These are phyloP conservation scores for Neocrepidodera transversa DNA, from an alignment of 2,888 invertebrate species.

Conservation along the genomic window DNA sequence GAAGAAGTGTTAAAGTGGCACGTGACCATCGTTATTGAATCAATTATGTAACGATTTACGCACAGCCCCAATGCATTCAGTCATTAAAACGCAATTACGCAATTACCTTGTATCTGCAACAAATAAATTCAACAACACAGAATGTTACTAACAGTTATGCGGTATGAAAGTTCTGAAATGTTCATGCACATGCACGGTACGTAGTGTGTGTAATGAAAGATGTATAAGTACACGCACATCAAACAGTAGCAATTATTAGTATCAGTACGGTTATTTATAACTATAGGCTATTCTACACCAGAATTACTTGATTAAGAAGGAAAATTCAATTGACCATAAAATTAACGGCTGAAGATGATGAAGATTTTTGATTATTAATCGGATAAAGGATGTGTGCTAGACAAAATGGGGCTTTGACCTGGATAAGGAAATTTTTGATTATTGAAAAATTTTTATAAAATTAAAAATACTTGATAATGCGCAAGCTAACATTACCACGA, in stretches of 20 bases:
- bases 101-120: too few relatives aligned
- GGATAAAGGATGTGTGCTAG: neutral
- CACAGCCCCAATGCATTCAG: too few relatives aligned
- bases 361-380: conserved; percentile 1
- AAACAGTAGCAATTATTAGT: conserved; percentile 18
- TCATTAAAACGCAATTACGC: too few relatives aligned
- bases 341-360: conserved; percentile 2
- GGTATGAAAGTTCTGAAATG: neutral
- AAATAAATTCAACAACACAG: too few relatives aligned
- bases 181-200: neutral
- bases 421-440: too few relatives aligned
- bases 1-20: too few relatives aligned
- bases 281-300: neutral
- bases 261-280: conserved; percentile 15
- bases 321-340: conserved; percentile 14
- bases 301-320: conserved; percentile 6
- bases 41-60: too few relatives aligned
- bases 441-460: too few relatives aligned
- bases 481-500: too few relatives aligned
- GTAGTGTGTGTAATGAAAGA: conserved; percentile 18
- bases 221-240: conserved; percentile 9
- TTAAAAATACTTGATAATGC: too few relatives aligned
- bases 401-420: too few relatives aligned
- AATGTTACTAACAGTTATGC: conserved; percentile 6
- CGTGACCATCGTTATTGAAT: too few relatives aligned